Conservation (phyloP, 2,888 invertebrate genomes). For the Nasonovia ribisnigri region DNA sequence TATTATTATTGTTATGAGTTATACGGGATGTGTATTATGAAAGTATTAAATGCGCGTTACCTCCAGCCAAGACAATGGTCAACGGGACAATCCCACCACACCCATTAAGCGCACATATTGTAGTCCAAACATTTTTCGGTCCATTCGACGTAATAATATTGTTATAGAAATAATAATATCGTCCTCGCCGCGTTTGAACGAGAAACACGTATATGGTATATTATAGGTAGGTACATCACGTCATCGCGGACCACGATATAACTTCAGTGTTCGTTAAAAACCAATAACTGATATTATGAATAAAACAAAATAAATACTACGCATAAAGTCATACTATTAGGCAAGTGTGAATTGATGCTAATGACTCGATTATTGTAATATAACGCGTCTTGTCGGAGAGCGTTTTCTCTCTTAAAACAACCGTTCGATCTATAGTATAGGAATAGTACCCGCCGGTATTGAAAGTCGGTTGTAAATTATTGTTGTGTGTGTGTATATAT, state of each 20-base stretch:
- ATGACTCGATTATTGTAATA: constrained; percentile 11
- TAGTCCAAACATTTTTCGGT: constrained; percentile 1
- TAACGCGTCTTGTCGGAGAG: background rate
- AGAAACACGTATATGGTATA: background rate
- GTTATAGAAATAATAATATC: background rate
- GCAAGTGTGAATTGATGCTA: constrained; percentile 1
- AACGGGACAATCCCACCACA: constrained; percentile 31
- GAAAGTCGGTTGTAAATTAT: background rate
- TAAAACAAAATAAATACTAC: background rate
- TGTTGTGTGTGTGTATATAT: background rate
- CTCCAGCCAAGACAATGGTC: constrained; percentile 38
- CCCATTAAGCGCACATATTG: background rate
- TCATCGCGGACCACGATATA: background rate
- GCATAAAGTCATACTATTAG: background rate
- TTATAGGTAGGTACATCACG: background rate
- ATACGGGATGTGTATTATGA: background rate
- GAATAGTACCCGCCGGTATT: background rate
- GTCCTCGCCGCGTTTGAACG: background rate
- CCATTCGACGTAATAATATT: background rate
- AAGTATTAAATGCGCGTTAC: constrained; percentile 18
- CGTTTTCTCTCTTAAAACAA: background rate
- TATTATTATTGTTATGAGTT: background rate
- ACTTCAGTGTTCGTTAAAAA: background rate
- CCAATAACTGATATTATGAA: background rate
- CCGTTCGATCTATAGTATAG: background rate